Conservation (phyloP, 2,797 vertebrate genomes). For the Harpagifer antarcticus region DNA sequence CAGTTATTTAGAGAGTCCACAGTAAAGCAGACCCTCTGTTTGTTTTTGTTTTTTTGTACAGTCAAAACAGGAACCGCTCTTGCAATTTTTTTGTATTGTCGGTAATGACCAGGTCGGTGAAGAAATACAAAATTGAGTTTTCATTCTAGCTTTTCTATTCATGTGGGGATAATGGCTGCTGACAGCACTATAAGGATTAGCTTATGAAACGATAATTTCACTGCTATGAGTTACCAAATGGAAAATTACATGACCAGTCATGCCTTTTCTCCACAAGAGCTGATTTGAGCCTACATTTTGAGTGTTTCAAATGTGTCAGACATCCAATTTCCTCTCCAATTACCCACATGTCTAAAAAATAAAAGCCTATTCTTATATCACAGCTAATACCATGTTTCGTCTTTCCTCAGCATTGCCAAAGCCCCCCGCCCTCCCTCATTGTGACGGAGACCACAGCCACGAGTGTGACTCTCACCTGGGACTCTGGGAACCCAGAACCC, state of each 20-base stretch:
- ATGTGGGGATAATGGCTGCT: constrained; percentile 47
- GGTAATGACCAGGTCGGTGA: constrained; percentile 41
- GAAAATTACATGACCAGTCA: constrained; percentile 29
- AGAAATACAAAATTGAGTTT: constrained; percentile 55
- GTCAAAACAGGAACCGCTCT: constrained; percentile 46
- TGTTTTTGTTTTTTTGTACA: constrained; percentile 54
- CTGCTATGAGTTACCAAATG: constrained; percentile 30
- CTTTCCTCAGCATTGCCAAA: constrained; percentile 90
- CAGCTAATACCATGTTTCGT: constrained; percentile 29
- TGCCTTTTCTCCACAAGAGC: constrained; percentile 28
- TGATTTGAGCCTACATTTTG: constrained; percentile 29
- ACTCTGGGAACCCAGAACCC: constrained; percentile 94
- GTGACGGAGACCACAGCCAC: constrained; percentile 97
- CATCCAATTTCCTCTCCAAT: constrained; percentile 27
- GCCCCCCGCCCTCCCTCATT: constrained; percentile 90
- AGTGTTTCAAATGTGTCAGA: constrained; percentile 22
- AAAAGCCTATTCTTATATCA: constrained; percentile 15
- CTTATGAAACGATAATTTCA: constrained; percentile 48
- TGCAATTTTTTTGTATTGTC: constrained; percentile 60
- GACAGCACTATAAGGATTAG: constrained; percentile 45
- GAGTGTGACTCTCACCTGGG: constrained; percentile 96
- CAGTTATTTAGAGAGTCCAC: constrained; percentile 70
- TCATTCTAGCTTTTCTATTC: constrained; percentile 45
- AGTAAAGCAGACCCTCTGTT: constrained; percentile 47
- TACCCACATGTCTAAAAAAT: constrained; percentile 7